Conservation (phyloP, 2,888 invertebrate genomes). For the Rotaria socialis region DNA sequence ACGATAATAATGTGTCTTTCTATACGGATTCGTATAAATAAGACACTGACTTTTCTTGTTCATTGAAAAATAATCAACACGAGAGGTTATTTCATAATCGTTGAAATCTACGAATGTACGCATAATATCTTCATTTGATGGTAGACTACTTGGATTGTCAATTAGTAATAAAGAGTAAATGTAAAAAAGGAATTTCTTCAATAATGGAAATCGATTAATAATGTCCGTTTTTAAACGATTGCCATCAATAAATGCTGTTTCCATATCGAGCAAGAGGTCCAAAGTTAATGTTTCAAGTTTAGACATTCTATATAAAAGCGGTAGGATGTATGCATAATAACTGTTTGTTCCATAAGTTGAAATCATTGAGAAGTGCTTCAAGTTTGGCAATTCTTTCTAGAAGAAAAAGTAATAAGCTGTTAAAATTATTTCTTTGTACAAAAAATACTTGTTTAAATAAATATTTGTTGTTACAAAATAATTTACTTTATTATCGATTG, state of each 20-base stretch:
- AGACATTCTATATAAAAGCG: not conserved
- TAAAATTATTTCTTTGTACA: too few relatives aligned
- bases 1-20: not conserved
- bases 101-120: not conserved
- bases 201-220: not conserved
- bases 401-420: not conserved
- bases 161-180: too few relatives aligned
- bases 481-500: too few relatives aligned
- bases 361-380: not conserved
- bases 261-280: not conserved
- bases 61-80: not conserved
- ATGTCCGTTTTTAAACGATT: not conserved
- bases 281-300: not conserved
- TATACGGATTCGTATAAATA: not conserved
- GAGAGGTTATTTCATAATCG: not conserved
- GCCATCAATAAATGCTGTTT: not conserved
- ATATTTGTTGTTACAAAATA: not conserved
- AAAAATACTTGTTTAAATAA: not conserved
- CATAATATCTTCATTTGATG: too few relatives aligned
- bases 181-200: not conserved
- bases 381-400: not conserved
- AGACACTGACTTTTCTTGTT: not conserved
- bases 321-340: not conserved
- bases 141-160: too few relatives aligned
- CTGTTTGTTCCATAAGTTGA: not conserved